These are phyloP conservation scores for Ceratina calcarata DNA, from an alignment of 1,140 invertebrate species.

Conservation along the genomic window DNA sequence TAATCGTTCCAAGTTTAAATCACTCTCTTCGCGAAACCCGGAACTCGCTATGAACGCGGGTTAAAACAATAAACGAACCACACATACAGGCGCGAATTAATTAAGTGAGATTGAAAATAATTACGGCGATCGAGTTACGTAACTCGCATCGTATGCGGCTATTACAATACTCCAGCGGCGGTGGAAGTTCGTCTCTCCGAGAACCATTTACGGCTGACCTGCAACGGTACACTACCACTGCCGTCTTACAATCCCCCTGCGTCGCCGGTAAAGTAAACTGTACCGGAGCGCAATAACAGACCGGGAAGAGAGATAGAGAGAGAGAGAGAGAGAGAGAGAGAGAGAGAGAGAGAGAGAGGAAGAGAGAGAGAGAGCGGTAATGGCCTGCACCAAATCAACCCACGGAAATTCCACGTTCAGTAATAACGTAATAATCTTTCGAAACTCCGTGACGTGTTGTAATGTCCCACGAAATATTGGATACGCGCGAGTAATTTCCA, in stretches of 20 bases:
- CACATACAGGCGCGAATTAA: not conserved
- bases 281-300: conserved; percentile 7
- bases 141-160: not conserved
- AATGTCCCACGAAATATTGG: conserved; percentile 33
- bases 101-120: not conserved
- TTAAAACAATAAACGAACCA: not conserved
- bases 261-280: conserved; percentile 11
- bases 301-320: not conserved
- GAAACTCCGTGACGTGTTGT: conserved; percentile 18
- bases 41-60: too few relatives aligned
- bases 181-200: conserved; percentile 3
- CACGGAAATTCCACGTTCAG: conserved; percentile 9
- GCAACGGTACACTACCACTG: conserved; percentile 29
- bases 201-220: conserved; percentile 26
- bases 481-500: conserved; percentile 31
- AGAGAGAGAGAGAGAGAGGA: not conserved
- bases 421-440: conserved; percentile 39
- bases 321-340: not conserved
- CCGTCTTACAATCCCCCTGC: conserved; percentile 30
- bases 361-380: not conserved
- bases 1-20: too few relatives aligned
- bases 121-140: not conserved
- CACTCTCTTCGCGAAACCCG: too few relatives aligned
- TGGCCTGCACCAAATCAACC: conserved; percentile 7
- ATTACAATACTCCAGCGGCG: not conserved